These are phyloP conservation scores for Oscheius sp. DNA, from an alignment of 2,888 invertebrate species.

Conservation along the genomic window DNA sequence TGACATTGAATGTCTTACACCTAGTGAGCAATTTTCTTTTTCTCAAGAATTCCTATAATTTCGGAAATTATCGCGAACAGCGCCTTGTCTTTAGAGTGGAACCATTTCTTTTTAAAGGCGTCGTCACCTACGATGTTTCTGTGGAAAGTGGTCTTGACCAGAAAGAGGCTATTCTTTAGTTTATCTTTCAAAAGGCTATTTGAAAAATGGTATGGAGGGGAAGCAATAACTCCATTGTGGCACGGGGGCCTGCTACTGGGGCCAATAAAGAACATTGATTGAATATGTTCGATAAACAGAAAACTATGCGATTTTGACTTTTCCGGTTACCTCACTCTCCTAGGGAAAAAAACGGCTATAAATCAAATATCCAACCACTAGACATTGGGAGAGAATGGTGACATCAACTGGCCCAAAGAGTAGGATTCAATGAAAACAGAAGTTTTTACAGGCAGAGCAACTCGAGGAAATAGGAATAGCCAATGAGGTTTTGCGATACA, in stretches of 20 bases:
- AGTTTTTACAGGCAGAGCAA: constrained; percentile 5
- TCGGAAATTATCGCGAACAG: constrained; percentile 21
- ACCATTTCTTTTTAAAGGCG: constrained; percentile 18
- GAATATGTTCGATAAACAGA: constrained; percentile 29
- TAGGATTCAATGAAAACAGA: background rate
- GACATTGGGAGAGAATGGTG: background rate
- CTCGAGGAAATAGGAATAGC: constrained; percentile 17
- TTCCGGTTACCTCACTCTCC: background rate
- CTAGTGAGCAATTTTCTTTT: background rate
- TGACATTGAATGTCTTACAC: background rate
- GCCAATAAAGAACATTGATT: constrained; percentile 35
- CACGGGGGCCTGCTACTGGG: constrained; percentile 28
- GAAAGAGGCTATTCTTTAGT: background rate
- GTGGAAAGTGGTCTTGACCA: background rate
- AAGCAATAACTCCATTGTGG: constrained; percentile 24
- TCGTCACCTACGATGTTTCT: background rate
- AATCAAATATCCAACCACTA: background rate
- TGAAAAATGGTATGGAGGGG: background rate
- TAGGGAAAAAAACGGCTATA: background rate
- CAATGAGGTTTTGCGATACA: constrained; percentile 35
- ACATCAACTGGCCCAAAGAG: too few species aligned
- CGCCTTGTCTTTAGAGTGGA: constrained; percentile 1
- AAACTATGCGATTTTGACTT: constrained; percentile 15
- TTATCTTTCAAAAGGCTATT: constrained; percentile 1
- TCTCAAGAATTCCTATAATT: background rate